Evolutionary conservation across 1,140 invertebrate species (phyloP), one percentile per base, ranked within the genome.

Genomic region (Ridgeia piscesae): DNA sequence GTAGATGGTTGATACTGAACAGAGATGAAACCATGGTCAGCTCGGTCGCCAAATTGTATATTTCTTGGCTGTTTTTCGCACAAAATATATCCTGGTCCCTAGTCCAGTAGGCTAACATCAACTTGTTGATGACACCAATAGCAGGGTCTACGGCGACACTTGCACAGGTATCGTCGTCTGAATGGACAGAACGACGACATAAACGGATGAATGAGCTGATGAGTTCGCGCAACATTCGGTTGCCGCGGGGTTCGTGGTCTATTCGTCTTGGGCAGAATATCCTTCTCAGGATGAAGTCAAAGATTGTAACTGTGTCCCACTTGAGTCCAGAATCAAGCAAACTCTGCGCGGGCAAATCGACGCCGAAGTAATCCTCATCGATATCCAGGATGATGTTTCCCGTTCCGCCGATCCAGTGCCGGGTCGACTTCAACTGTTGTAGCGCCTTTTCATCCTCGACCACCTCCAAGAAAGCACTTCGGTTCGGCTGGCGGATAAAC

Each of bases 351-450:
- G 93, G 94, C 89, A 93, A 92, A 91, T 94, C 94, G 92, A 93
- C 94, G 9, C 94, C 94, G 91, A 93, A 95, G 89, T 93, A 94
- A 93, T 95, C 94, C 89, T 94, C 94, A 91, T 95, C 94, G 91
- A 95, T 94, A 89, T 95, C 94, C 33, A 94, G 91, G 42, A 95
- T 93, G 6, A 95, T 33, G 34, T 92, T 93, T 0, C 93, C 93
- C n/a, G 93, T 92, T 6, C 89, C 35, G 33, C 35, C 33, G 31
- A 92, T 33, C 91, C 92, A 58, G n/a, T 33, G 35, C 6, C 21
- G n/a, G 27, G 50, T 88, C 17, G 58, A 21, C 58, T 77, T 77
- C 58, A 77, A 77, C 58, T 21, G 2, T 31, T 77, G 2, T 9
- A 77, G 58, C 11, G 58, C 58, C 0, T 21, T 21, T 9, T 77